These are phyloP conservation scores for Nineta flava DNA, from an alignment of 2,888 invertebrate genomes.

Conservation along the genomic window DNA sequence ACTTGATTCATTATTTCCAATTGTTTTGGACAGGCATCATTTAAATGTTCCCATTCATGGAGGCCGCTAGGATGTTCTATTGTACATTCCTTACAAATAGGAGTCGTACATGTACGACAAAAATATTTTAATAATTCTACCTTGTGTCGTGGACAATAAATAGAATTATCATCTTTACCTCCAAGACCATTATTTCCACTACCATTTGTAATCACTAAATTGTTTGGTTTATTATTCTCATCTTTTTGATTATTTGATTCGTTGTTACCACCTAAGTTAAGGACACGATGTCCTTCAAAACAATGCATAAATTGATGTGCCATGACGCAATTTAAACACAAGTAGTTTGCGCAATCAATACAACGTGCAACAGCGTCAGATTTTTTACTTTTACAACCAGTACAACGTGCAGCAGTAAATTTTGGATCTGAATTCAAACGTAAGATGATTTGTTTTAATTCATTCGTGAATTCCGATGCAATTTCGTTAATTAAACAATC, in stretches of 20 bases:
- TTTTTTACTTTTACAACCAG: conserved; percentile 91
- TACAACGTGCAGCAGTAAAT: conserved; percentile 54
- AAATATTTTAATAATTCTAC: conserved; percentile 83
- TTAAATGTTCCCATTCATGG: conserved; percentile 79
- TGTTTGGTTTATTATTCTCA: conserved; percentile 28
- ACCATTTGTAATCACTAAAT: conserved; percentile 15
- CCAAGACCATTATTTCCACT: conserved; percentile 6
- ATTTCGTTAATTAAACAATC: conserved; percentile 19
- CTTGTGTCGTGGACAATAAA: conserved; percentile 78
- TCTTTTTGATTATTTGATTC: conserved; percentile 33
- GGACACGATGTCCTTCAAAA: conserved; percentile 90
- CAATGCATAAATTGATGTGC: conserved; percentile 99
- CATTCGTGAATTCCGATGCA: conserved; percentile 1
- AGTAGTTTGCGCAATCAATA: conserved; percentile 89
- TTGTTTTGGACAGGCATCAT: conserved; percentile 68
- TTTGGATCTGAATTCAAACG: conserved; percentile 23
- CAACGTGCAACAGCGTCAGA: conserved; percentile 90
- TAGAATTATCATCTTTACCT: conserved; percentile 43
- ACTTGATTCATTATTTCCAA: conserved; percentile 65
- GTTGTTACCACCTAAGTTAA: conserved; percentile 49
- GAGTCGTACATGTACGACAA: conserved; percentile 83
- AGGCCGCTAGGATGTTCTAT: conserved; percentile 68
- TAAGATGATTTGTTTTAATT: neutral
- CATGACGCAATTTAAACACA: conserved; percentile 95
- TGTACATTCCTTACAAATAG: conserved; percentile 93